A percentile compares a stretch with the other conserved stretches of the same genome.
Conservation (phyloP, 2,888 invertebrate species). For the Nymphalis c-album region DNA sequence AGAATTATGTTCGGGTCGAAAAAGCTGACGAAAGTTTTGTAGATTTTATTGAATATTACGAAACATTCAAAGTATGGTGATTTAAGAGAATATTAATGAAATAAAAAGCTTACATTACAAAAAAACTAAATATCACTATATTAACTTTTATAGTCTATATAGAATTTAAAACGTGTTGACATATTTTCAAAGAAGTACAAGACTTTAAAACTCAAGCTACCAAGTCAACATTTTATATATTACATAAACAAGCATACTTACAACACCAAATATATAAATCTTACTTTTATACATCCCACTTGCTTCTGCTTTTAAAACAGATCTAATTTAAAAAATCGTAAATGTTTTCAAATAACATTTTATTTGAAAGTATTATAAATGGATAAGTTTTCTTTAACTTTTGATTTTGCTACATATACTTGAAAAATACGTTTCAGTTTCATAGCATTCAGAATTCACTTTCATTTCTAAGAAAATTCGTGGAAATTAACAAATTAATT, state of each 20-base stretch:
- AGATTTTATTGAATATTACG: too few relatives aligned
- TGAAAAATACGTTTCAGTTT: too few relatives aligned
- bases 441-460: too few relatives aligned
- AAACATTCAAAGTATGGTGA: too few relatives aligned
- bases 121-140: background rate
- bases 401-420: too few relatives aligned
- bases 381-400: too few relatives aligned
- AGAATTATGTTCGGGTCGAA: background rate
- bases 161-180: background rate
- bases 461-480: too few relatives aligned
- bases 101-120: too few relatives aligned
- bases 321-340: background rate
- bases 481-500: too few relatives aligned
- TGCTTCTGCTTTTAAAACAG: background rate
- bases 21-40: background rate
- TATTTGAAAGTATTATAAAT: too few relatives aligned
- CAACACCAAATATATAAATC: background rate
- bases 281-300: background rate
- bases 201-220: background rate
- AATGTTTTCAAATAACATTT: too few relatives aligned
- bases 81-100: too few relatives aligned
- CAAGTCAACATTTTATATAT: slow-evolving; percentile 4
- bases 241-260: background rate
- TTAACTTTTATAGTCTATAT: background rate
- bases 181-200: background rate